These are phyloP conservation scores for Labeo rohita DNA, from an alignment of 2,113 vertebrate species.

Conservation along the genomic window DNA sequence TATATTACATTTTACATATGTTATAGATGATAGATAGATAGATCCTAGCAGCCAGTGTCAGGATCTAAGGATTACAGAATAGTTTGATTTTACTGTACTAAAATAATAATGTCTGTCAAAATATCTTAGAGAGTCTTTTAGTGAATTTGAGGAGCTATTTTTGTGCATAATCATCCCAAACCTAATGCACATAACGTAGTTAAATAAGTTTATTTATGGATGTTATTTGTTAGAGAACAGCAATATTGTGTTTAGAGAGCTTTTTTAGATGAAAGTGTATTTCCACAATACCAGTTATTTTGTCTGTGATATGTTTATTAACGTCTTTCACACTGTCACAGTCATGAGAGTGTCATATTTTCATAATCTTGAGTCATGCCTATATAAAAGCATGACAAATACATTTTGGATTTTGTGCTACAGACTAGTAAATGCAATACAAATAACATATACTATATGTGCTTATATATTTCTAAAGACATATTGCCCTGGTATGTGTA, in stretches of 20 bases:
- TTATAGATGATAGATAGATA: not conserved
- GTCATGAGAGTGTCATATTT: not conserved
- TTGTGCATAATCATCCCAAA: not conserved
- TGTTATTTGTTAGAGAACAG: not conserved
- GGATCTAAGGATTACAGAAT: too few species aligned
- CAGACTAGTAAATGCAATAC: not conserved
- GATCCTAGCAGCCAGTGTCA: too few species aligned
- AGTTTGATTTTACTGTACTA: not conserved
- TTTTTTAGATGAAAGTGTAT: not conserved
- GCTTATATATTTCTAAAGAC: not conserved
- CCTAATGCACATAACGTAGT: not conserved
- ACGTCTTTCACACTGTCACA: not conserved
- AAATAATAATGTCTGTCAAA: not conserved
- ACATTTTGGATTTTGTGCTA: too few species aligned
- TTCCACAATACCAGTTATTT: not conserved
- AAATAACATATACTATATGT: not conserved
- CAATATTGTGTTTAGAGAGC: not conserved
- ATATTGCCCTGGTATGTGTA: not conserved
- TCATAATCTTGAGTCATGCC: not conserved
- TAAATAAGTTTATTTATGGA: not conserved
- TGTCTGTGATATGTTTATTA: not conserved
- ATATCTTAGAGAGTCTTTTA: not conserved
- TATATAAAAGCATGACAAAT: not conserved
- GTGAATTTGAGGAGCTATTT: not conserved
- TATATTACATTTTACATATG: not conserved